Evolutionary conservation across 2,888 invertebrate species (phyloP).

Genomic region (Fragum fragum): DNA sequence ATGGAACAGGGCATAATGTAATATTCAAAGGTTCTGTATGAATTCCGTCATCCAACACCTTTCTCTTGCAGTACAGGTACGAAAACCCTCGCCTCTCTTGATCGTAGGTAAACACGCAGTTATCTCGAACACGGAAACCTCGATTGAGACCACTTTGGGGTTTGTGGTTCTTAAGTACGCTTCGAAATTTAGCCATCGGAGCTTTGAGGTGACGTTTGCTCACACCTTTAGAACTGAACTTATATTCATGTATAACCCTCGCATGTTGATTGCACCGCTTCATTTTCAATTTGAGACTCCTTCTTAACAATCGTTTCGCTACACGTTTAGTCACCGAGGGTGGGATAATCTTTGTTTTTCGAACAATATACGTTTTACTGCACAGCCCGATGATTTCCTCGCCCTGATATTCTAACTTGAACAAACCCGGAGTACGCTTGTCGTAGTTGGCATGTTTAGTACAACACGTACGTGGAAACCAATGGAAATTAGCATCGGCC

Average conservation of each 20-base stretch:
- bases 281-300: not conserved
- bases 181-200: slow-evolving; percentile 45
- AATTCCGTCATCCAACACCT: slow-evolving; percentile 43
- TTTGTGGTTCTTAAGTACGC: slow-evolving; percentile 34
- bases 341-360: slow-evolving; percentile 24
- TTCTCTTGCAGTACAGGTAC: slow-evolving; percentile 55
- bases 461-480: slow-evolving; percentile 60
- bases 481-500: slow-evolving; percentile 48
- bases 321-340: slow-evolving; percentile 19
- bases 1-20: slow-evolving; percentile 39
- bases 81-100: slow-evolving; percentile 48
- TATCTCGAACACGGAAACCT: slow-evolving; percentile 47
- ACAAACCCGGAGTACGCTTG: slow-evolving; percentile 52
- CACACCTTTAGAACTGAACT: slow-evolving; percentile 56
- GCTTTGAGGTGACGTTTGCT: slow-evolving; percentile 42
- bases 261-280: not conserved
- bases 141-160: slow-evolving; percentile 33
- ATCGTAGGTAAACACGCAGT: slow-evolving; percentile 36
- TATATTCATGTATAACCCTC: slow-evolving; percentile 31
- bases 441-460: slow-evolving; percentile 47
- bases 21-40: slow-evolving; percentile 51
- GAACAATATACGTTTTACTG: slow-evolving; percentile 60
- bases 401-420: slow-evolving; percentile 60
- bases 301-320: slow-evolving; percentile 24
- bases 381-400: slow-evolving; percentile 61